A percentile compares a stretch with the other conserved stretches of the same genome.
phyloP scores from a whole-genome alignment of 2,888 invertebrate species.

The Maniola hyperantus region DNA sequence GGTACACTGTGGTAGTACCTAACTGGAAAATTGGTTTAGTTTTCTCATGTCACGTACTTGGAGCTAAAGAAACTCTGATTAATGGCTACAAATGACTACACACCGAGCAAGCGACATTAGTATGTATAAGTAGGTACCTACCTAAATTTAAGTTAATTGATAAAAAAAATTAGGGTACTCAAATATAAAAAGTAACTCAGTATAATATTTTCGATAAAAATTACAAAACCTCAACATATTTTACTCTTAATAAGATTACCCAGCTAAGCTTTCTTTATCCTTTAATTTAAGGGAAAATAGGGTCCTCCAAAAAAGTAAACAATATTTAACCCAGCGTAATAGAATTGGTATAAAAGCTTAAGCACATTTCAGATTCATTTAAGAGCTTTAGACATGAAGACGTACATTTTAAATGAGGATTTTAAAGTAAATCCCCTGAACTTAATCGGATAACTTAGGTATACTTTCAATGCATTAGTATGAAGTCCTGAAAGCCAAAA shows the following conservation, averaged over 20 bases:
- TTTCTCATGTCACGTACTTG: slow-evolving; percentile 1
- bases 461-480: background rate
- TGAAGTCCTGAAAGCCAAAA: background rate
- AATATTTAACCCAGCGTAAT: slow-evolving; percentile 2
- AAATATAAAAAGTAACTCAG: too few relatives aligned
- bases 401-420: slow-evolving; percentile 12
- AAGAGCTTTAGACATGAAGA: slow-evolving; percentile 11
- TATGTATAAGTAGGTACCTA: too few relatives aligned
- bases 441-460: slow-evolving; percentile 8
- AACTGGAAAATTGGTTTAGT: background rate
- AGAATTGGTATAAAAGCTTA: slow-evolving; percentile 8
- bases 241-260: background rate
- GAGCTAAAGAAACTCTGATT: background rate
- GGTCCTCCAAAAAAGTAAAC: slow-evolving; percentile 2
- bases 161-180: background rate
- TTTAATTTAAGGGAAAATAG: background rate
- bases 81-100: background rate
- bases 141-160: background rate
- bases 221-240: background rate
- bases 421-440: slow-evolving; percentile 11
- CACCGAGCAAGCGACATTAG: background rate
- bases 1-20: background rate
- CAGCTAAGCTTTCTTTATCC: slow-evolving; percentile 5
- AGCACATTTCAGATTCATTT: slow-evolving; percentile 7
- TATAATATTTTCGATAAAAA: background rate